These are phyloP conservation scores for Penaeus chinensis DNA, from an alignment of 1,140 invertebrate species.

Conservation along the genomic window DNA sequence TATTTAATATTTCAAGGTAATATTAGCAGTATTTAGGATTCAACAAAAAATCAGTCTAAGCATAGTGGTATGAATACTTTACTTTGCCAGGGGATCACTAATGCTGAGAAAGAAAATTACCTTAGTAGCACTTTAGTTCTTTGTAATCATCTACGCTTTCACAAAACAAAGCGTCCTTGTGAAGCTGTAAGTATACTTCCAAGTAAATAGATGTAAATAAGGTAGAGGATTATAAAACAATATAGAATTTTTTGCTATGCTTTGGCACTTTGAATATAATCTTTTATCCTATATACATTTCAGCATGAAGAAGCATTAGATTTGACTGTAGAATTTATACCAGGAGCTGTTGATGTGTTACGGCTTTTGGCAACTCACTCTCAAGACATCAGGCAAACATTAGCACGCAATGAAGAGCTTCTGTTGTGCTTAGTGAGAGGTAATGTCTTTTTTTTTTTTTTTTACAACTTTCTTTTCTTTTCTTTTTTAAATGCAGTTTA, in stretches of 20 bases:
- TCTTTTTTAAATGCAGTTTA: constrained; percentile 5
- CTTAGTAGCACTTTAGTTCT: no score
- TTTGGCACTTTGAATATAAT: not conserved
- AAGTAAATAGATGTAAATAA: no score
- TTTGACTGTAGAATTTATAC: constrained; percentile 35
- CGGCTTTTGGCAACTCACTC: constrained; percentile 37
- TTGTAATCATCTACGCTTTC: no score
- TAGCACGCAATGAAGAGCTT: constrained; percentile 19
- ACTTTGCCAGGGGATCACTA: no score
- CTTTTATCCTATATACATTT: not conserved
- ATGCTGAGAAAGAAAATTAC: no score
- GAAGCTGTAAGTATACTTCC: no score
- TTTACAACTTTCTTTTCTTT: not conserved
- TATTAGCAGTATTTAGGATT: no score
- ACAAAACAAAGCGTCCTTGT: no score
- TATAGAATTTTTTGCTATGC: not conserved
- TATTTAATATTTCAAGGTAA: no score
- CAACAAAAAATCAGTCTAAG: no score
- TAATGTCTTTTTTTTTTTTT: not conserved
- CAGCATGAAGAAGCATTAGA: constrained; percentile 20
- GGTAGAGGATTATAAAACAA: not conserved
- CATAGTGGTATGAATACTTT: no score
- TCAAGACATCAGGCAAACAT: not conserved
- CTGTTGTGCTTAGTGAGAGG: constrained; percentile 36
- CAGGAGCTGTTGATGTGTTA: constrained; percentile 23